These are phyloP conservation scores for Gallinago paraguaiae DNA, from an alignment of 2,113 vertebrate genomes.

Conservation along the genomic window DNA sequence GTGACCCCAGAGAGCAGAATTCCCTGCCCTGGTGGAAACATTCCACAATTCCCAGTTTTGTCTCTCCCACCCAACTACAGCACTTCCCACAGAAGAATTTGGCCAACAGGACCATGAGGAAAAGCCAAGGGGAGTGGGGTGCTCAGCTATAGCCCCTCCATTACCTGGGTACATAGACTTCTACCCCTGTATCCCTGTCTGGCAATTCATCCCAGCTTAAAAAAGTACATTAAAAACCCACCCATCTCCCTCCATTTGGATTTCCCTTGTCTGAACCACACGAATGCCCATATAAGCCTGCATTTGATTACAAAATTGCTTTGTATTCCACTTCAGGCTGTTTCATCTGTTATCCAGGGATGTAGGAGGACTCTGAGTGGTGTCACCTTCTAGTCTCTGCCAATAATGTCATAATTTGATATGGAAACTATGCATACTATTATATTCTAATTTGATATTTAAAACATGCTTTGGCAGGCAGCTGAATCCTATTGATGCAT, in stretches of 20 bases:
- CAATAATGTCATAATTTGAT: slow-evolving; percentile 70
- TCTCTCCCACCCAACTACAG: background rate
- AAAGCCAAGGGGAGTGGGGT: background rate
- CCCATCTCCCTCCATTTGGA: background rate
- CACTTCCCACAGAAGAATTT: background rate
- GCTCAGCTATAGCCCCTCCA: background rate
- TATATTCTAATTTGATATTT: slow-evolving; percentile 72
- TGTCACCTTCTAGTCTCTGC: slow-evolving; percentile 58
- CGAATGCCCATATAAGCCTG: background rate
- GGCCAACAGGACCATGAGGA: background rate
- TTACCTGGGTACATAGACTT: background rate
- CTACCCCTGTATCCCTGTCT: background rate
- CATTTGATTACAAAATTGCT: background rate
- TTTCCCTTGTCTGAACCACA: background rate
- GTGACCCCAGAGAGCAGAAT: background rate
- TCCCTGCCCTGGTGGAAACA: background rate
- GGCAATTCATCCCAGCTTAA: background rate
- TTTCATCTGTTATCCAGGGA: slow-evolving; percentile 23
- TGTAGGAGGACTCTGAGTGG: slow-evolving; percentile 7
- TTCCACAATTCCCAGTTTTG: background rate
- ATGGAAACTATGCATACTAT: slow-evolving; percentile 54
- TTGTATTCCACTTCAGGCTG: background rate
- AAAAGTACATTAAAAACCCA: background rate
- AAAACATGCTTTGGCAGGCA: slow-evolving; percentile 58
- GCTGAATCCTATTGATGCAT: slow-evolving; percentile 52